A percentile compares a stretch with the other conserved stretches of the same genome.
phyloP scores from a whole-genome alignment of 2,888 invertebrate genomes.

The Boloria euphrosyne region DNA sequence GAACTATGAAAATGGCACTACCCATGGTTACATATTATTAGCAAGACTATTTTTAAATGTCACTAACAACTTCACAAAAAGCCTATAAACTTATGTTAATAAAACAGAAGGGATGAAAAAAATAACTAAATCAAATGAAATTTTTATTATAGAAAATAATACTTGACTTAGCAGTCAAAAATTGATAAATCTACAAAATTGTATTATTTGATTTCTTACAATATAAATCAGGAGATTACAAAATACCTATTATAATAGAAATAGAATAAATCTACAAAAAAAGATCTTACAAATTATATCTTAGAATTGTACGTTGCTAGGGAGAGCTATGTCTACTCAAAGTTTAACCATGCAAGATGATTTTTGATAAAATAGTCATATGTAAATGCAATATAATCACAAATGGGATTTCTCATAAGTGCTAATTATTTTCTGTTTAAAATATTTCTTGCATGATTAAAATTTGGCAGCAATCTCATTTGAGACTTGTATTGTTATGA shows the following conservation, averaged over 20 bases:
- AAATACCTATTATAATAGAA: conserved; percentile 65
- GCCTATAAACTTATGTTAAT: not conserved
- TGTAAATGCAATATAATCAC: conserved; percentile 67
- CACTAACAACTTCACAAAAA: conserved; percentile 13
- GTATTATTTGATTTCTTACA: conserved; percentile 60
- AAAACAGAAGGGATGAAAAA: conserved; percentile 49
- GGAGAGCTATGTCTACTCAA: conserved; percentile 72
- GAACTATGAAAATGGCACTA: conserved; percentile 27
- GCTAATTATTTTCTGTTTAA: conserved; percentile 49
- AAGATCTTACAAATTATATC: conserved; percentile 75
- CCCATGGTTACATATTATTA: conserved; percentile 15
- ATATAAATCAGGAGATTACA: conserved; percentile 77
- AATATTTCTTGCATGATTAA: conserved; percentile 65
- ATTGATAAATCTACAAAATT: conserved; percentile 69
- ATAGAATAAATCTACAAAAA: conserved; percentile 76
- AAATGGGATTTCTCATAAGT: conserved; percentile 48
- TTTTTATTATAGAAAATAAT: conserved; percentile 79
- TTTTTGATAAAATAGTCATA: conserved; percentile 48
- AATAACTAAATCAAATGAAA: conserved; percentile 62
- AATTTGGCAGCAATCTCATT: conserved; percentile 66
- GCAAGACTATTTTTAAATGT: not conserved
- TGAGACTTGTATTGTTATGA: conserved; percentile 72
- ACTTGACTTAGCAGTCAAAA: conserved; percentile 68
- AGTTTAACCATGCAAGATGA: conserved; percentile 66
- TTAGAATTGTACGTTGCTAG: conserved; percentile 79